A percentile compares a stretch with the other conserved stretches of the same genome.
Evolutionary conservation across 2,797 vertebrate species (phyloP).

Genomic region (Mormyrops boulengeri): DNA sequence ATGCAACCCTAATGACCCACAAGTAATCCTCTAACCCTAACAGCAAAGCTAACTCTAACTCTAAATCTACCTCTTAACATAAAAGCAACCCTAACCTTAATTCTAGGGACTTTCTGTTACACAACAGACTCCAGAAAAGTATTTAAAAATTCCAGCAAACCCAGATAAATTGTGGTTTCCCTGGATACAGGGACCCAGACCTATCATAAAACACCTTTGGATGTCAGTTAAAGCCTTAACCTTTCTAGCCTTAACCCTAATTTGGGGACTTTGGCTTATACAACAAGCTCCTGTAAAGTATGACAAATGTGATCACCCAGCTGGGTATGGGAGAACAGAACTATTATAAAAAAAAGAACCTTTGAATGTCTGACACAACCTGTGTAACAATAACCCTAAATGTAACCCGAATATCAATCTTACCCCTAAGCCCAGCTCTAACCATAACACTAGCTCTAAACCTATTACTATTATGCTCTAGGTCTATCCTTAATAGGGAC

Average conservation of each 20-base stretch:
- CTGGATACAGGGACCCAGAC: not conserved
- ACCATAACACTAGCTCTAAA: not conserved
- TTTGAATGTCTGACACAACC: not conserved
- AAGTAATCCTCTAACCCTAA: not conserved
- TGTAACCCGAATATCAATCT: not conserved
- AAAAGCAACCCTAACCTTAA: not conserved
- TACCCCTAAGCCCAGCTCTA: not conserved
- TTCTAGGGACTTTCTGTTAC: not conserved
- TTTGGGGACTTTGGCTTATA: not conserved
- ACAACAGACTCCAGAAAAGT: not conserved
- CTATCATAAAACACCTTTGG: not conserved
- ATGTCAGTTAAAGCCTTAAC: not conserved
- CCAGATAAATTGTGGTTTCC: not conserved
- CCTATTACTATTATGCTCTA: not conserved
- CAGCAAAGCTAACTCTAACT: not conserved
- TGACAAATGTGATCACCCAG: not conserved
- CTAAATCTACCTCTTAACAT: not conserved
- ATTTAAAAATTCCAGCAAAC: not conserved
- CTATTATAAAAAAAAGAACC: not conserved
- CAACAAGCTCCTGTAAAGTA: not conserved
- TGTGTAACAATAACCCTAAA: not conserved
- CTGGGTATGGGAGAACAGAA: not conserved
- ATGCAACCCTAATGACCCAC: not conserved
- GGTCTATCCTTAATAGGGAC: not conserved
- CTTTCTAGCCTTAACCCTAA: not conserved